phyloP scores from a whole-genome alignment of 2,113 vertebrate species.

The Zosterops lateralis region DNA sequence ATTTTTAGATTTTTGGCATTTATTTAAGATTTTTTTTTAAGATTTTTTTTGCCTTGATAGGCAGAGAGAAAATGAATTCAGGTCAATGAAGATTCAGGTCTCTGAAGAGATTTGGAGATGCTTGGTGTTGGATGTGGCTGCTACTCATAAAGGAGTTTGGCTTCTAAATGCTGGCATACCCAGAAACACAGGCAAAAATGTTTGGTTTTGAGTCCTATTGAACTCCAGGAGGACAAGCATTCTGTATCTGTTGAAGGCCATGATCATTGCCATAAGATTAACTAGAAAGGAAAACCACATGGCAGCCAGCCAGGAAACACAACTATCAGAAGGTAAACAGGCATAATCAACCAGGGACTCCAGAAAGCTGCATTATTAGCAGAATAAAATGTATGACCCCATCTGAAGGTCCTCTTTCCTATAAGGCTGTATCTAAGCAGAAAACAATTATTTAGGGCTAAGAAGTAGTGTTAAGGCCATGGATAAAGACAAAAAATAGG shows the following conservation, averaged over 20 bases:
- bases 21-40: too few species aligned
- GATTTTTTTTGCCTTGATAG: not conserved
- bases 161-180: not conserved
- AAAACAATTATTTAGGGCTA: not conserved
- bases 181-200: slow-evolving; percentile 4
- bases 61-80: not conserved
- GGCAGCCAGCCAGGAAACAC: slow-evolving; percentile 38
- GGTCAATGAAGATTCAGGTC: not conserved
- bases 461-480: not conserved
- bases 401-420: slow-evolving; percentile 1
- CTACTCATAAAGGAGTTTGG: not conserved
- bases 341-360: slow-evolving; percentile 1
- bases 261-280: slow-evolving; percentile 26
- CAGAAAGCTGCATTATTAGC: not conserved
- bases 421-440: not conserved
- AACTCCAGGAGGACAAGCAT: slow-evolving; percentile 7
- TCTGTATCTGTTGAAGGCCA: slow-evolving; percentile 32
- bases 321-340: slow-evolving; percentile 37
- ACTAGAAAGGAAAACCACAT: slow-evolving; percentile 24
- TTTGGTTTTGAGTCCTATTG: slow-evolving; percentile 8
- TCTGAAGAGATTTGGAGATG: not conserved
- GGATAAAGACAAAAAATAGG: not conserved
- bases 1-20: not conserved
- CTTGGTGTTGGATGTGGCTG: not conserved
- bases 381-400: not conserved